A percentile compares a stretch with the other conserved stretches of the same genome.
phyloP scores from a whole-genome alignment of 2,888 invertebrate species.

The Brassicogethes aeneus region DNA sequence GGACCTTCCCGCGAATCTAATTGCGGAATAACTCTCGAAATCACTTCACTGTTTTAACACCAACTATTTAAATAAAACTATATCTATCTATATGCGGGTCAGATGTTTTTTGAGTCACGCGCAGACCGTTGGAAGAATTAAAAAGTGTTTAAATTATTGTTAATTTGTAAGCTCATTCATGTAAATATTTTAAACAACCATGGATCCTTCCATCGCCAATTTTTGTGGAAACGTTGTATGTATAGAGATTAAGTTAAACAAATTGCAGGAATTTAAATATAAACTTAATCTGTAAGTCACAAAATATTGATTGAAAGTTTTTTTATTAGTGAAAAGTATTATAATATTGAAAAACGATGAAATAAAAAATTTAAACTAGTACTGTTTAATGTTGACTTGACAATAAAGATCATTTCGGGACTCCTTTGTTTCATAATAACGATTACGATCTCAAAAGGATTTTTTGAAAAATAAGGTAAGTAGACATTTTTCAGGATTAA shows the following conservation, averaged over 20 bases:
- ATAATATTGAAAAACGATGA: constrained; percentile 42
- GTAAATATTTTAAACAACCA: not conserved
- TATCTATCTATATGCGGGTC: constrained; percentile 18
- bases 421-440: constrained; percentile 23
- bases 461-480: not conserved
- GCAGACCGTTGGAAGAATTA: constrained; percentile 16
- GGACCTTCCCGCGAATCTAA: too few relatives aligned
- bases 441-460: not conserved
- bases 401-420: constrained; percentile 43
- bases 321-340: constrained; percentile 44
- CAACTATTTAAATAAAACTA: constrained; percentile 17
- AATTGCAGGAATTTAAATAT: constrained; percentile 35
- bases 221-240: constrained; percentile 38
- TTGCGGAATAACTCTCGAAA: not conserved
- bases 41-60: constrained; percentile 25
- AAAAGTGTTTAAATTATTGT: constrained; percentile 10
- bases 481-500: too few relatives aligned
- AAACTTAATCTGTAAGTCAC: constrained; percentile 39
- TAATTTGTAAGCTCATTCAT: not conserved
- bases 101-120: constrained; percentile 28
- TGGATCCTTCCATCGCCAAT: constrained; percentile 24
- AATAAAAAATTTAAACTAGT: constrained; percentile 43
- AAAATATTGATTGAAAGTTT: constrained; percentile 38
- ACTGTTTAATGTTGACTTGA: constrained; percentile 43
- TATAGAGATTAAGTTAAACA: constrained; percentile 34